Evolutionary conservation across 2,797 vertebrate genomes (phyloP).

Genomic region (Todus mexicanus): DNA sequence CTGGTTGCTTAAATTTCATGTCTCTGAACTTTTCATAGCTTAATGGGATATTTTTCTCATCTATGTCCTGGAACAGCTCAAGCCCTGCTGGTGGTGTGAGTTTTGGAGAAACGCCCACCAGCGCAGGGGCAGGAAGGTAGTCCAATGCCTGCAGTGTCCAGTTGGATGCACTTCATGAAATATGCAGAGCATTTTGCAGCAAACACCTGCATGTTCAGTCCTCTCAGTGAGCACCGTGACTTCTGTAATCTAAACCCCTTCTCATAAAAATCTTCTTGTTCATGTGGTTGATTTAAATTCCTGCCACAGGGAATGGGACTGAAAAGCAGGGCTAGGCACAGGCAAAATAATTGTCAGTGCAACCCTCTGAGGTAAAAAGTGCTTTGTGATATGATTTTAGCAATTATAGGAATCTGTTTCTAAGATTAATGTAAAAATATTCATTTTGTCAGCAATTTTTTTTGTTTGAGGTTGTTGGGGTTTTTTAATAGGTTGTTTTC

Average conservation of each 20-base stretch:
- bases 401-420: neutral
- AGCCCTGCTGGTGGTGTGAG: neutral
- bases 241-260: neutral
- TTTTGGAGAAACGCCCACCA: neutral
- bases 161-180: neutral
- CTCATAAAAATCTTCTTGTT: neutral
- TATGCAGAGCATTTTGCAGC: neutral
- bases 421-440: neutral
- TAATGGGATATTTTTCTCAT: neutral
- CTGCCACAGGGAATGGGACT: neutral
- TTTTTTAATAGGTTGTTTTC: neutral
- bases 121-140: neutral
- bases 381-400: neutral
- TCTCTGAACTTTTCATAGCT: neutral
- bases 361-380: neutral
- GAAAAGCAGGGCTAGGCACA: neutral
- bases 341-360: neutral
- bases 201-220: neutral
- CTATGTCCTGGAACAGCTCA: neutral
- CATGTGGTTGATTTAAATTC: neutral
- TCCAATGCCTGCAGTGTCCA: accelerated
- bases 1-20: neutral
- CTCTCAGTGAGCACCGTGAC: neutral
- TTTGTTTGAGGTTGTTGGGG: neutral
- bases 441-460: neutral